These are phyloP conservation scores for Rhinella marina DNA, from an alignment of 2,797 vertebrate species.

Conservation along the genomic window DNA sequence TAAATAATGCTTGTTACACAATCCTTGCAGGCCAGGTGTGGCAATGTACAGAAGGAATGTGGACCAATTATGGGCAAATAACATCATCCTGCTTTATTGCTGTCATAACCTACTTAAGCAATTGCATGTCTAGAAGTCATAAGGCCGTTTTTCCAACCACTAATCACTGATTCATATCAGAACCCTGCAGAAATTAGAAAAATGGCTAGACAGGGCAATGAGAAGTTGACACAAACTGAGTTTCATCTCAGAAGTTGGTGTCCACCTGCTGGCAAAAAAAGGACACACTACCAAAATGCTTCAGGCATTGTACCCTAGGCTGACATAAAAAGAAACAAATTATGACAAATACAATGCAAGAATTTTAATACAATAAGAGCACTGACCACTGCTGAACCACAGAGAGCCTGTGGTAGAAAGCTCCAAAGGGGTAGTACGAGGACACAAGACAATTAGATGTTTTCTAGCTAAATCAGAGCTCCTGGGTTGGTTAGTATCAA, in stretches of 20 bases:
- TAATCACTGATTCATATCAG: slow-evolving; percentile 35
- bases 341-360: not conserved
- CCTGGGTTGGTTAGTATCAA: not conserved
- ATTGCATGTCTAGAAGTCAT: slow-evolving; percentile 46
- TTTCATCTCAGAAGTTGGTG: not conserved
- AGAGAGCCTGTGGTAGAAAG: not conserved
- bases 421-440: not conserved
- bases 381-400: not conserved
- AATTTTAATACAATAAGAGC: not conserved
- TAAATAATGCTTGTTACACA: slow-evolving; percentile 49
- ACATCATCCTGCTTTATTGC: slow-evolving; percentile 40
- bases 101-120: slow-evolving; percentile 47
- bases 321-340: not conserved
- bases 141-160: slow-evolving; percentile 18
- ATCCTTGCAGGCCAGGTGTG: slow-evolving; percentile 45
- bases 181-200: not conserved
- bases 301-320: not conserved
- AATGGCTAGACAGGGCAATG: slow-evolving; percentile 23
- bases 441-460: not conserved
- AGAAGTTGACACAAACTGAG: not conserved
- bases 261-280: not conserved
- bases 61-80: slow-evolving; percentile 35
- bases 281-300: not conserved
- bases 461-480: not conserved
- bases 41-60: slow-evolving; percentile 46